Evolutionary conservation across 2,888 invertebrate genomes (phyloP), one percentile per base, ranked within the genome.

Genomic region (Caenorhabditis sp.): DNA sequence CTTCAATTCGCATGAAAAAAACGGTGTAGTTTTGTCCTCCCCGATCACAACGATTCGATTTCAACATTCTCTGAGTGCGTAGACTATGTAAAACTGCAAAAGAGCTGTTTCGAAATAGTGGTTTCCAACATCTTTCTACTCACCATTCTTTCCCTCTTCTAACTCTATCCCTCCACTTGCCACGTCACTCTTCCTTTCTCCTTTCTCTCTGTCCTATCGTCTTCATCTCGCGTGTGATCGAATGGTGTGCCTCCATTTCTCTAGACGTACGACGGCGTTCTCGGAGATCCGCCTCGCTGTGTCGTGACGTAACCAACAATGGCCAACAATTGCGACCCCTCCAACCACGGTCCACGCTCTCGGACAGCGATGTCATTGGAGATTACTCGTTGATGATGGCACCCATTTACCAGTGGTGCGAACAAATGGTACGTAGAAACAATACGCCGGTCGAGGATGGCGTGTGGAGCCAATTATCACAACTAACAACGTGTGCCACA

Each of bases 381-480:
- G 87, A 87, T 79, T 85, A 85, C 63, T 78, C 77, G 22, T 77
- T 86, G 46, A 85, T 87, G 87, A 82, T 88, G 78, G 87, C 86
- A 55, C 87, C 87, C 15, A 74, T 87, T 56, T 82, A 85, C 53
- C 81, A 87, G 45, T 87, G 87, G 87, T 82, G 82, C 53, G 85
- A 84, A 43, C 70, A 82, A 52, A 72, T 85, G 79, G 62, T 79
- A 20, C 70, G 55, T 50, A 62, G 73, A 53, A 77, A 82, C 39
- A 72, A 56, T 43, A 65, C 65, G 22, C 78, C 71, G 13, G 58
- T 76, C 17, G 77, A 71, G 20, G 79, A 80, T 35, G 76, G 78
- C 15, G 80, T 76, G 58, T 80, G 75, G 82, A 68, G 77, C 50
- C 73, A 74, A 68, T 62, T 76, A 65, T 80, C 76, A 45, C 70